Conservation (phyloP, 2,888 invertebrate species). For the Chrysopilus asiliformis region DNA sequence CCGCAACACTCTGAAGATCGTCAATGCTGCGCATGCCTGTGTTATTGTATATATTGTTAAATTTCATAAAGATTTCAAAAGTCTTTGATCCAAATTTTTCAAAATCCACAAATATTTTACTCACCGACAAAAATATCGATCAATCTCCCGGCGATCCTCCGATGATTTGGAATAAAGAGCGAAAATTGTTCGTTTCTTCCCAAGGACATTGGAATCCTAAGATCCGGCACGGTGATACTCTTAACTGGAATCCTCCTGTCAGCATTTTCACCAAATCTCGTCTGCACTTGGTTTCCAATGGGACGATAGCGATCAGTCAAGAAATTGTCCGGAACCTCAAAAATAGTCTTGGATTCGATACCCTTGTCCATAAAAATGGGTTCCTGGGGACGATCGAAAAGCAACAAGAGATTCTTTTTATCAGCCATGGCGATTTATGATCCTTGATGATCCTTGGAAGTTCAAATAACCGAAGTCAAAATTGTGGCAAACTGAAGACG, state of each 20-base stretch:
- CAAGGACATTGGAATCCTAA: slow-evolving; percentile 31
- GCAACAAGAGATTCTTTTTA: slow-evolving; percentile 23
- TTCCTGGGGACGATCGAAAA: slow-evolving; percentile 32
- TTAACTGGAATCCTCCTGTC: slow-evolving; percentile 41
- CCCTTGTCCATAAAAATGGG: slow-evolving; percentile 31
- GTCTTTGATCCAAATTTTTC: too few relatives aligned
- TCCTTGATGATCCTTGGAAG: too few relatives aligned
- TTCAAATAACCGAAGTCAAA: too few relatives aligned
- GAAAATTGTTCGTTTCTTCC: slow-evolving; percentile 43
- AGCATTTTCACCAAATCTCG: slow-evolving; percentile 44
- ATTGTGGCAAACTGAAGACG: too few relatives aligned
- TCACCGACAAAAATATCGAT: slow-evolving; percentile 56
- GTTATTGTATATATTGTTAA: too few relatives aligned
- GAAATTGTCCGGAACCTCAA: slow-evolving; percentile 30
- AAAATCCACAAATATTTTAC: too few relatives aligned
- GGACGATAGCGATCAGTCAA: slow-evolving; percentile 30
- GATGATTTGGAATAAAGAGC: slow-evolving; percentile 57
- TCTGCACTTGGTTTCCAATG: slow-evolving; percentile 39
- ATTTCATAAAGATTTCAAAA: too few relatives aligned
- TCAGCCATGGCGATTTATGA: slow-evolving; percentile 15
- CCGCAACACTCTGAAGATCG: slow-evolving; percentile 53
- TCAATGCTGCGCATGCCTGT: too few relatives aligned
- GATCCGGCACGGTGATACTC: slow-evolving; percentile 49
- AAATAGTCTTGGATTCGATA: slow-evolving; percentile 24
- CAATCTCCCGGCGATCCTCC: slow-evolving; percentile 53